Evolutionary conservation across 2,888 invertebrate genomes (phyloP).

Genomic region (Microplitis manilae): DNA sequence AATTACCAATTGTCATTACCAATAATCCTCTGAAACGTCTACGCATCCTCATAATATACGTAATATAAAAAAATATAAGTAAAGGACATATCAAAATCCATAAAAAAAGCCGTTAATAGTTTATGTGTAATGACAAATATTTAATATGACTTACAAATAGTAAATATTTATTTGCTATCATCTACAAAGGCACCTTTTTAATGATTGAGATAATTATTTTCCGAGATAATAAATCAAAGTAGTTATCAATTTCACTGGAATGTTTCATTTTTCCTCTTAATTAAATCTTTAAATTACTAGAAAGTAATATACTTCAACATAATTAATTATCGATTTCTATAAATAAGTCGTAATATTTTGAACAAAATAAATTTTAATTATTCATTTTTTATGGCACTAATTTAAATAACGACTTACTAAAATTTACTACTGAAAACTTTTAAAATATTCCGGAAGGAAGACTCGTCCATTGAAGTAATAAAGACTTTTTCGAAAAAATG

Average conservation of each 20-base stretch:
- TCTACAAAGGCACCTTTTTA: background rate
- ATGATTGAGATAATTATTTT: background rate
- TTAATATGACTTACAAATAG: background rate
- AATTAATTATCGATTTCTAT: background rate
- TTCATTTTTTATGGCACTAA: background rate
- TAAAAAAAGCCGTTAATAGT: slow-evolving; percentile 1
- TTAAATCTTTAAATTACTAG: background rate
- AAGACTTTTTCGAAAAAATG: no score
- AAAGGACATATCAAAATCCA: slow-evolving; percentile 23
- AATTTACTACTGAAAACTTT: background rate
- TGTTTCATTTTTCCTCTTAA: background rate
- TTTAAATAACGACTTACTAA: background rate
- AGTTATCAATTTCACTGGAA: background rate
- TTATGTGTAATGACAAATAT: background rate
- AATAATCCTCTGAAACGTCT: background rate
- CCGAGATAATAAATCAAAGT: background rate
- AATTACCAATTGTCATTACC: background rate
- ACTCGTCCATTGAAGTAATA: no score
- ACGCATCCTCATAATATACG: background rate
- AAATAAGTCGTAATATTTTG: background rate
- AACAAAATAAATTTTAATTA: background rate
- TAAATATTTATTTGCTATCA: background rate
- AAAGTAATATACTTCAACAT: no score
- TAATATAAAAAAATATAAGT: slow-evolving; percentile 18
- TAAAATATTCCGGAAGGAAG: no score